A percentile compares a stretch with the other conserved stretches of the same genome.
Conservation (phyloP, 2,888 invertebrate species). For the Bimastos eiseni region DNA sequence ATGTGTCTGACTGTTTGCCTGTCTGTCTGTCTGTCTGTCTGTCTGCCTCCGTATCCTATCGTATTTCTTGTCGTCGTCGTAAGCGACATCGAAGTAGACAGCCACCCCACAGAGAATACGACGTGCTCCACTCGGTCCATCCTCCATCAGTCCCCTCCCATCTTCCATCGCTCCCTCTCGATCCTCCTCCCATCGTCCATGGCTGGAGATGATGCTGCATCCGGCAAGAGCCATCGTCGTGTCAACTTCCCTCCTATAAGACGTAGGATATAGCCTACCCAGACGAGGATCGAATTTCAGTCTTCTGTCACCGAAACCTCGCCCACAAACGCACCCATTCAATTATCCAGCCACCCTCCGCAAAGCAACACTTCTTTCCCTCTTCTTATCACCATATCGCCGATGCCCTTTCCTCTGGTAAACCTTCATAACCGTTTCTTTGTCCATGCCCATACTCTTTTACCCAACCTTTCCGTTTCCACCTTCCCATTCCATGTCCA, state of each 20-base stretch:
- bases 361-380: not conserved
- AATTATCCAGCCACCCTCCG: too few species aligned
- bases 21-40: not conserved
- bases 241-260: not conserved
- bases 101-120: not conserved
- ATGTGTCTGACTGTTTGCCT: not conserved
- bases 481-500: too few species aligned
- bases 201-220: not conserved
- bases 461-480: too few species aligned
- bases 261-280: too few species aligned
- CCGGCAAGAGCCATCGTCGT: not conserved
- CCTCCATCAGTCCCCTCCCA: not conserved
- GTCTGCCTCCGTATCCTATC: not conserved
- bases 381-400: not conserved
- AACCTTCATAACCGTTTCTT: not conserved
- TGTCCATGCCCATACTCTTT: not conserved
- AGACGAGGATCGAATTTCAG: not conserved
- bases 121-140: not conserved
- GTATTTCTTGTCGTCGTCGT: slow-evolving; percentile 4
- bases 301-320: too few species aligned
- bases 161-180: too few species aligned
- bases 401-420: too few species aligned
- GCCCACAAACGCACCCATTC: too few species aligned
- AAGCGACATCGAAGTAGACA: not conserved
- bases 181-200: too few species aligned